Conservation (phyloP, 2,888 invertebrate species). For the Daptonema setosum region DNA sequence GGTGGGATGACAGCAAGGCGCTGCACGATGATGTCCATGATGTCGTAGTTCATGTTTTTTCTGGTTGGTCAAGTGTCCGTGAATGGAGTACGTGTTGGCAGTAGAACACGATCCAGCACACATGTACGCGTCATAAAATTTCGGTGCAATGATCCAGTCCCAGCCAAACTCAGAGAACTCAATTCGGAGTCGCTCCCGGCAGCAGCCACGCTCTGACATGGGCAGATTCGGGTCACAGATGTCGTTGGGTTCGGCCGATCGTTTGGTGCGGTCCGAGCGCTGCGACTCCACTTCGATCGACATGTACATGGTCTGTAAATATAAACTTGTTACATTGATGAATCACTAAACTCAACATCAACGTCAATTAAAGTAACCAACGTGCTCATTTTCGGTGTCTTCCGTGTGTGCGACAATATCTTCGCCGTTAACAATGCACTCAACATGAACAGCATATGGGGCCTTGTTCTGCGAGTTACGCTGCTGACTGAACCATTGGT, state of each 20-base stretch:
- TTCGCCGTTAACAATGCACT: background rate
- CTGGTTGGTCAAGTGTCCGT: background rate
- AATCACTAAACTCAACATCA: background rate
- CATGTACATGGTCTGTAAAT: background rate
- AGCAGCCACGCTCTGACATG: background rate
- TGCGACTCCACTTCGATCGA: background rate
- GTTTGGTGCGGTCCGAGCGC: background rate
- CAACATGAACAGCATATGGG: background rate
- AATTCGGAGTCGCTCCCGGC: conserved; percentile 26
- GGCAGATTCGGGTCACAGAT: background rate
- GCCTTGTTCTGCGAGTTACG: background rate
- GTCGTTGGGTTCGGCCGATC: background rate
- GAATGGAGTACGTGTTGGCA: background rate
- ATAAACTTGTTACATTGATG: background rate
- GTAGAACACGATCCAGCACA: conserved; percentile 45
- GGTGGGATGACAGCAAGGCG: background rate
- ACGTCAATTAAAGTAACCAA: background rate
- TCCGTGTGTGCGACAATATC: background rate
- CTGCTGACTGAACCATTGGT: background rate
- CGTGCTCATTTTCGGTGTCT: background rate
- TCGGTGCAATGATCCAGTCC: conserved; percentile 88
- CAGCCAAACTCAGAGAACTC: conserved; percentile 81
- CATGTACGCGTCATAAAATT: conserved; percentile 73
- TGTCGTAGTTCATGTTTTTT: background rate
- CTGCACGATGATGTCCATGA: background rate